Evolutionary conservation across 2,888 invertebrate species (phyloP).

Genomic region (Microdon myrmicae): DNA sequence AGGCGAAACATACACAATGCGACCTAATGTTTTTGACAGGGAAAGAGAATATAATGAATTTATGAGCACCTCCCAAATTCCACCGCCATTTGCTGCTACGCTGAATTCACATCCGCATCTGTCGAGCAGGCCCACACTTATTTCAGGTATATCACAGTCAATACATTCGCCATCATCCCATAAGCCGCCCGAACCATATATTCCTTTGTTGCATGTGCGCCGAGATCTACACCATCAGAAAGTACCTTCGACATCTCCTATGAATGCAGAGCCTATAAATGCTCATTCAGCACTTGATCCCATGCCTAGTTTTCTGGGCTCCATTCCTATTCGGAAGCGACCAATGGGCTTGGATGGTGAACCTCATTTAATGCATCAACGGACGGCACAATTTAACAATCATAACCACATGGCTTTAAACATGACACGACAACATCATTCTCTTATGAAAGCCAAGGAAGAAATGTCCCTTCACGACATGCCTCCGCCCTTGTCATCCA

Average conservation of each 20-base stretch:
- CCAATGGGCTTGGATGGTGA: slow-evolving; percentile 59
- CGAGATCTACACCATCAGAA: slow-evolving; percentile 73
- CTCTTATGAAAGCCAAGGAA: slow-evolving; percentile 31
- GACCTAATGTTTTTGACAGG: slow-evolving; percentile 70
- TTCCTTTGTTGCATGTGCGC: slow-evolving; percentile 78
- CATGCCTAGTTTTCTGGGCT: slow-evolving; percentile 65
- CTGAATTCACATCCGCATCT: slow-evolving; percentile 41
- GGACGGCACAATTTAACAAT: slow-evolving; percentile 36
- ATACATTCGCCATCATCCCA: slow-evolving; percentile 59
- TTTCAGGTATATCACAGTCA: slow-evolving; percentile 52
- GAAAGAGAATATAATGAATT: slow-evolving; percentile 38
- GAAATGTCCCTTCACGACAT: slow-evolving; percentile 34
- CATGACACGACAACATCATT: slow-evolving; percentile 61
- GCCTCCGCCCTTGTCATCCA: slow-evolving; percentile 22
- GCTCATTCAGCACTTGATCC: slow-evolving; percentile 65
- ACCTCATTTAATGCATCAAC: slow-evolving; percentile 51
- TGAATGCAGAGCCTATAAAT: slow-evolving; percentile 35
- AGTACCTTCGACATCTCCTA: slow-evolving; percentile 49
- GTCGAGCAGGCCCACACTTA: slow-evolving; percentile 48
- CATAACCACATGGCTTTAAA: slow-evolving; percentile 56
- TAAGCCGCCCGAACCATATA: slow-evolving; percentile 62
- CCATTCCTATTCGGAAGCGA: slow-evolving; percentile 65
- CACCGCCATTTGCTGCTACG: slow-evolving; percentile 18
- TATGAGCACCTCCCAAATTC: slow-evolving; percentile 23
- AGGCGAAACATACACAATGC: slow-evolving; percentile 77